These are phyloP conservation scores for Neoaliturus tenellus DNA, from an alignment of 2,888 invertebrate genomes.

Conservation along the genomic window DNA sequence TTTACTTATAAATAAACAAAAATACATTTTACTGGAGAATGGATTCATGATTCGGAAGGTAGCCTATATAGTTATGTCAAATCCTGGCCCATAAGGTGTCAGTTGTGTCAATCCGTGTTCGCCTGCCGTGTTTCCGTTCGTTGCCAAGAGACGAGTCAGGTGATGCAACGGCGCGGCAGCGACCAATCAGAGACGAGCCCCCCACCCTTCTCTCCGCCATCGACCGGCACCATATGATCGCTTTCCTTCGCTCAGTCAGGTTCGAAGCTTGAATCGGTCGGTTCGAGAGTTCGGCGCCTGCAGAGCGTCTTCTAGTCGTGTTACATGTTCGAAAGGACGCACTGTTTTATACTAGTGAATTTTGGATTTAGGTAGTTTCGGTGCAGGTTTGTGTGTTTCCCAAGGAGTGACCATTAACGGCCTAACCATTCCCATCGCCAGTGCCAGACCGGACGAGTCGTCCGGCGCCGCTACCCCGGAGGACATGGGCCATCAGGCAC, in stretches of 20 bases:
- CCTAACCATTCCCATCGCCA: constrained; percentile 65
- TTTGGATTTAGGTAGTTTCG: constrained; percentile 45
- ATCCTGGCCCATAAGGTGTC: too few relatives aligned
- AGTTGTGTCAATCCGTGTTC: background rate
- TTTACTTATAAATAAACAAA: too few relatives aligned
- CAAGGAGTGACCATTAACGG: constrained; percentile 57
- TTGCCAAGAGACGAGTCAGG: constrained; percentile 34
- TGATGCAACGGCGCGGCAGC: background rate
- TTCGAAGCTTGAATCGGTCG: constrained; percentile 46
- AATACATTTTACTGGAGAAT: too few relatives aligned
- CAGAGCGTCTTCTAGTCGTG: background rate
- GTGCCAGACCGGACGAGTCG: constrained; percentile 58
- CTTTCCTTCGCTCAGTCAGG: background rate
- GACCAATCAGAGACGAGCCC: background rate
- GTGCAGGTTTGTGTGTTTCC: constrained; percentile 32
- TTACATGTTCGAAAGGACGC: constrained; percentile 40
- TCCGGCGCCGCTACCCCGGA: constrained; percentile 63
- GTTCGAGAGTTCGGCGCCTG: constrained; percentile 47
- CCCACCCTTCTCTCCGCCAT: background rate
- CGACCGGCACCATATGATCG: constrained; percentile 20
- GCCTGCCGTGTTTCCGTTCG: too few relatives aligned
- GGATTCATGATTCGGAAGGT: too few relatives aligned
- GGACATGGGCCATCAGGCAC: constrained; percentile 64
- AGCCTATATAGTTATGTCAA: too few relatives aligned
- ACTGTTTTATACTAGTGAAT: background rate